These are phyloP conservation scores for Thalassoma bifasciatum DNA, from an alignment of 2,113 vertebrate genomes.

Conservation along the genomic window DNA sequence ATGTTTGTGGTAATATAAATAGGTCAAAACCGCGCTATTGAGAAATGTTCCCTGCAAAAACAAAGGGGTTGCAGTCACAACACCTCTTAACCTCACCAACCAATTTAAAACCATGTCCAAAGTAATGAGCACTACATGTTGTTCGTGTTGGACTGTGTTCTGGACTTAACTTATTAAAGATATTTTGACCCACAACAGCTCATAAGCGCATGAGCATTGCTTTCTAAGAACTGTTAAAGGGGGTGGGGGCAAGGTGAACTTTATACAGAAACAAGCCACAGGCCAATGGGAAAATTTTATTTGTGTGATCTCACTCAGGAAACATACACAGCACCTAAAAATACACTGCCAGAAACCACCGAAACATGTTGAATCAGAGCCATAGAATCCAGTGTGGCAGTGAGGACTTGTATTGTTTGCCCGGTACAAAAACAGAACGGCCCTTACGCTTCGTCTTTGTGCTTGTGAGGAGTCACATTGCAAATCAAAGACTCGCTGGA, in stretches of 20 bases:
- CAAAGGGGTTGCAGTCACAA: too few species aligned
- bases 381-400: conserved; percentile 66
- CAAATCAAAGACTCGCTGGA: conserved; percentile 64
- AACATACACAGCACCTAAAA: conserved; percentile 69
- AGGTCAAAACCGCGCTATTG: too few species aligned
- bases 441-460: conserved; percentile 64
- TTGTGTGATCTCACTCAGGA: conserved; percentile 71
- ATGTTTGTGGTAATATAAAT: too few species aligned
- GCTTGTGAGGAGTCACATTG: conserved; percentile 64
- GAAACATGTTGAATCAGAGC: conserved; percentile 61
- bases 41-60: too few species aligned
- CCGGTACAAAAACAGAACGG: conserved; percentile 28
- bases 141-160: background rate
- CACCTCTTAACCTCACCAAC: too few species aligned
- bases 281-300: conserved; percentile 49
- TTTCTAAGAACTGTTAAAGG: conserved; percentile 50
- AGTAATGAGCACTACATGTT: background rate
- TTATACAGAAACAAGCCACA: conserved; percentile 26
- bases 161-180: background rate
- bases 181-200: conserved; percentile 15
- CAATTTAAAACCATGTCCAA: background rate
- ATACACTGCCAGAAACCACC: conserved; percentile 63
- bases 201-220: conserved; percentile 24
- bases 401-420: conserved; percentile 59
- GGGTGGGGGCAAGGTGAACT: conserved; percentile 30